Evolutionary conservation across 2,113 vertebrate genomes (phyloP).

Genomic region (Catharus fuscescens): DNA sequence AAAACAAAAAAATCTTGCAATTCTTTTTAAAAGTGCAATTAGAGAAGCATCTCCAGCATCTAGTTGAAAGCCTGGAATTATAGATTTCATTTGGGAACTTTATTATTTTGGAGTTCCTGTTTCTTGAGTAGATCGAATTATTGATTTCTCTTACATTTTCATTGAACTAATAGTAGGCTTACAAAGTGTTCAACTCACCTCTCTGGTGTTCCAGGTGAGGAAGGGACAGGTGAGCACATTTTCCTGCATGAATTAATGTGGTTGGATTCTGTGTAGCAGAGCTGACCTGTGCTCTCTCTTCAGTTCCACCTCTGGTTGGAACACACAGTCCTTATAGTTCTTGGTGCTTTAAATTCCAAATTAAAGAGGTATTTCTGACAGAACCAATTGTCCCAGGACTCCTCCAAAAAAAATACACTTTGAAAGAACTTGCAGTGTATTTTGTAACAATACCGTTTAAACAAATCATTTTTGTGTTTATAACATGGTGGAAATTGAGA

Average conservation of each 20-base stretch:
- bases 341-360: background rate
- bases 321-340: background rate
- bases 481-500: slow-evolving; percentile 28
- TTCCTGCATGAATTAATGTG: background rate
- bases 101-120: background rate
- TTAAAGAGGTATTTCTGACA: slow-evolving; percentile 22
- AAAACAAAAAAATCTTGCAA: background rate
- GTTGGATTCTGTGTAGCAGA: background rate
- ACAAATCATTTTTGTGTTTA: slow-evolving; percentile 54
- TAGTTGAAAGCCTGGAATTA: background rate
- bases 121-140: background rate
- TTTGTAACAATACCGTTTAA: slow-evolving; percentile 39
- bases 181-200: background rate
- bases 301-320: background rate
- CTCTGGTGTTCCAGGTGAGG: background rate
- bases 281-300: background rate
- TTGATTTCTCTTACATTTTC: background rate
- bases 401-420: background rate
- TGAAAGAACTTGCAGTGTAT: background rate
- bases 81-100: background rate
- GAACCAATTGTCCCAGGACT: background rate
- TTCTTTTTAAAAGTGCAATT: background rate
- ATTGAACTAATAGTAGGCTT: background rate
- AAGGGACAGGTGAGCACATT: background rate
- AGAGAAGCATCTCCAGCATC: background rate